Evolutionary conservation across 2,888 invertebrate genomes (phyloP).

Genomic region (Lamellibrachia satsuma): DNA sequence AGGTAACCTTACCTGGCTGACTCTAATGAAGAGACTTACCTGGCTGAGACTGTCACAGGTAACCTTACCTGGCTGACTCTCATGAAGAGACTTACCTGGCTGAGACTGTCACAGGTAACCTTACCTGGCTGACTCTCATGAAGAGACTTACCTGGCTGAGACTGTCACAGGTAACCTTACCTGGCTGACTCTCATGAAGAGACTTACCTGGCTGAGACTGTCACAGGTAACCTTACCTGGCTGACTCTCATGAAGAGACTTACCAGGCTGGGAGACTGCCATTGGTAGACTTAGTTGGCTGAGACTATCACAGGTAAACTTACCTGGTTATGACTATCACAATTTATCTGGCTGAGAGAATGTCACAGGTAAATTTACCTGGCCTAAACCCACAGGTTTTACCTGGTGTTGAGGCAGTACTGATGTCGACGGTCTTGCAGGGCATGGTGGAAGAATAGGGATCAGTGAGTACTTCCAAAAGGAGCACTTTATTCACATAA

Average conservation of each 20-base stretch:
- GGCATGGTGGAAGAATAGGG: not conserved
- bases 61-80: too few relatives aligned
- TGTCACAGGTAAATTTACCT: not conserved
- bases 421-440: constrained; percentile 35
- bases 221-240: not conserved
- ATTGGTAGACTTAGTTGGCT: not conserved
- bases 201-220: not conserved
- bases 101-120: too few relatives aligned
- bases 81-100: not conserved
- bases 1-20: too few relatives aligned
- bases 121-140: too few relatives aligned
- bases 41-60: too few relatives aligned
- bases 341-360: not conserved
- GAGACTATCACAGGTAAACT: not conserved
- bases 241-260: not conserved
- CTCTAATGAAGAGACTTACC: too few relatives aligned
- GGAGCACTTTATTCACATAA: constrained; percentile 49
- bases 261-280: not conserved
- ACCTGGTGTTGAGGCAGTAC: not conserved
- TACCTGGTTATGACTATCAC: not conserved
- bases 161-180: too few relatives aligned
- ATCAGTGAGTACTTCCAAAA: constrained; percentile 46
- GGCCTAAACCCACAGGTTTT: not conserved
- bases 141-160: too few relatives aligned
- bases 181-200: too few relatives aligned